phyloP scores from a whole-genome alignment of 2,797 vertebrate genomes.

The Numenius phaeopus region DNA sequence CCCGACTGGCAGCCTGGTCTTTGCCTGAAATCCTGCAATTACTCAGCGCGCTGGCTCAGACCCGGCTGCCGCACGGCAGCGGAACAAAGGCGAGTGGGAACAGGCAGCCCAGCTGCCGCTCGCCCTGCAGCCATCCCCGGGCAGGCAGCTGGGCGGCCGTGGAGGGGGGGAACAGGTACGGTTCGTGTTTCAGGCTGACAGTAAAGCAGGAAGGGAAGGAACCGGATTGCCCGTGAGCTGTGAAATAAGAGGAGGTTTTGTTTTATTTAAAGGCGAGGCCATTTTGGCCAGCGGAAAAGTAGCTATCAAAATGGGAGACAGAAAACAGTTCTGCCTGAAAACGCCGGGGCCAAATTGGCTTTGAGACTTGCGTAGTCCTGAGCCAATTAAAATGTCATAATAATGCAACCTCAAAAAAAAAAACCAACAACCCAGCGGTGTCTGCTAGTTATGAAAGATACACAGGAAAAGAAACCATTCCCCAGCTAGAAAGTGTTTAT shows the following conservation, averaged over 20 bases:
- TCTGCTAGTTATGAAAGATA: not conserved
- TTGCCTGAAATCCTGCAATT: constrained; percentile 68
- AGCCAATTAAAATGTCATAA: constrained; percentile 65
- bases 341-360: not conserved
- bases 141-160: not conserved
- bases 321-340: constrained; percentile 21
- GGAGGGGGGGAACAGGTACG: not conserved
- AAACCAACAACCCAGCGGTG: not conserved
- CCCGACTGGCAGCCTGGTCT: constrained; percentile 23
- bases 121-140: not conserved
- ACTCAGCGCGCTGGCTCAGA: constrained; percentile 58
- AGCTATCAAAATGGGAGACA: constrained; percentile 56
- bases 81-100: constrained; percentile 37
- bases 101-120: constrained; percentile 26
- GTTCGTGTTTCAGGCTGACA: constrained; percentile 34
- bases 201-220: not conserved
- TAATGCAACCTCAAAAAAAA: not conserved
- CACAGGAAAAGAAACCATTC: not conserved
- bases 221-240: not conserved
- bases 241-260: not conserved
- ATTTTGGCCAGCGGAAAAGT: constrained; percentile 23
- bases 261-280: not conserved
- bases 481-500: constrained; percentile 1
- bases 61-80: not conserved
- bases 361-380: constrained; percentile 29